Evolutionary conservation across 92 coral and sea anemone genomes (phyloP), one percentile per base, ranked within the genome.

Genomic region (Parazoanthus darwini): DNA sequence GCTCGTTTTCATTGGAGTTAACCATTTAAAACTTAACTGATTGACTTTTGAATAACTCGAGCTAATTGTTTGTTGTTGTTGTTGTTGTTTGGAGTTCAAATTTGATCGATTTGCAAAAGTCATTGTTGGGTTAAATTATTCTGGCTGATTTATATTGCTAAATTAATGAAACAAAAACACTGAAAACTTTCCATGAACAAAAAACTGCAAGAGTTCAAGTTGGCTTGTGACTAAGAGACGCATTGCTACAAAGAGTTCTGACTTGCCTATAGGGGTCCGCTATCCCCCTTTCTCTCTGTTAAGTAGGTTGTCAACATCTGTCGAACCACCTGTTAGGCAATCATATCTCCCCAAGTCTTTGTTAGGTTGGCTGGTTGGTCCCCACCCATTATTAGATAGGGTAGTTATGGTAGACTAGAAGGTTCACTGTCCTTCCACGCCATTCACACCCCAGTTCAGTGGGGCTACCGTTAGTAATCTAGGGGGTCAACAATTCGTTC

Each of bases 141-240:
- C 35, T 76, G 26, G 23, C 25, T 76, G 25, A 11, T 76, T 44
- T 48, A 7, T 48, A 20, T 22, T 33, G 25, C 42, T 37, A 74
- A 1, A 22, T 36, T 14, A 74, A 36, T 42, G 13, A 76, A 76
- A 20, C 22, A 37, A 18, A 39, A 76, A 14, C 3, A 4, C 8
- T 18, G 25, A 76, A 76, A 76, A 2, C 25, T 74, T 38, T 76
- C 16, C 51, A 16, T 76, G 14, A 25, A n/a, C 25, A 25, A 39
- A 29, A 20, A 76, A 76, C 80, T 76, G 80, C 80, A 76, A 76
- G 80, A 76, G 80, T 76, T 76, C 80, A 39, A 76, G 51, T 76
- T 15, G 14, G n/a, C 54, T 43, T 76, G 9, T 18, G 70, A 22
- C 70, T 63, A 63, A 63, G 70, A 63, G 26, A 63, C 26, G 22